Evolutionary conservation across 2,113 vertebrate genomes (phyloP).

Genomic region (Amazona vittata): DNA sequence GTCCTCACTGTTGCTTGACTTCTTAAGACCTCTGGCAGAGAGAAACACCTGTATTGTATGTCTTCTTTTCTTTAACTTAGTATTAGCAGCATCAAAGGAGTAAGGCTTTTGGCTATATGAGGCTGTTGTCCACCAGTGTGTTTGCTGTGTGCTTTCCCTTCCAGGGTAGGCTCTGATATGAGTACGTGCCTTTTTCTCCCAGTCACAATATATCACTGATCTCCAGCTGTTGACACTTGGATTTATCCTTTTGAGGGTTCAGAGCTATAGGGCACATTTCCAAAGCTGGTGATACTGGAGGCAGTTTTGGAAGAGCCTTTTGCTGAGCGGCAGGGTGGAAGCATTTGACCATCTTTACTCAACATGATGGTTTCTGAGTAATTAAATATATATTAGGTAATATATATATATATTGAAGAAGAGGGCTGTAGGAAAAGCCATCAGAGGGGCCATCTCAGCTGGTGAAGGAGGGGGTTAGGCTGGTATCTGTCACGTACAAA

Average conservation of each 20-base stretch:
- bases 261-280: accelerated
- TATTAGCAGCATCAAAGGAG: not conserved
- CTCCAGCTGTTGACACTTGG: not conserved
- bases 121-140: accelerated
- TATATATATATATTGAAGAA: not conserved
- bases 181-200: not conserved
- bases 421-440: not conserved
- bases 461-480: not conserved
- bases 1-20: not conserved
- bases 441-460: not conserved
- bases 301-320: not conserved
- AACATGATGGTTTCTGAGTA: not conserved
- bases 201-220: not conserved
- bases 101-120: not conserved
- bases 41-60: not conserved
- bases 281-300: not conserved
- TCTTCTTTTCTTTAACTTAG: not conserved
- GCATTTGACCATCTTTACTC: not conserved
- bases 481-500: not conserved
- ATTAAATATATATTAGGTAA: not conserved
- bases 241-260: not conserved
- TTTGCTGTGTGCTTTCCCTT: not conserved
- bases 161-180: not conserved
- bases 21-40: not conserved
- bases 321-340: not conserved